phyloP scores from a whole-genome alignment of 2,797 vertebrate genomes.

The Harpagifer antarcticus region DNA sequence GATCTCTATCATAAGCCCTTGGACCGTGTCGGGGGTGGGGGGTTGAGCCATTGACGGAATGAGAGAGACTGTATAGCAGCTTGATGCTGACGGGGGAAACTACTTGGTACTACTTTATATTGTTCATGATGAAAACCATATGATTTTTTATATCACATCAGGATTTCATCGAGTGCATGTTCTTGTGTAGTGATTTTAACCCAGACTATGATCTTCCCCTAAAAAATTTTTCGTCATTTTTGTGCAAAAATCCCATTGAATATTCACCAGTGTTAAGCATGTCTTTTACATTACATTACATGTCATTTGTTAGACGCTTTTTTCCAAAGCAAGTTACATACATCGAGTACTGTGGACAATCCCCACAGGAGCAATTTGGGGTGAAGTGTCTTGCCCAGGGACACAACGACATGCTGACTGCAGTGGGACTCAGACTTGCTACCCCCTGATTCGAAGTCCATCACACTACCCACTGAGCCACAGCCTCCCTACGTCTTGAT shows the following conservation, averaged over 20 bases:
- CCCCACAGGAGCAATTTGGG: no score
- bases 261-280: background rate
- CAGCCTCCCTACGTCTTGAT: background rate
- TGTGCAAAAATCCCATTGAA: no score
- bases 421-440: no score
- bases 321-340: no score
- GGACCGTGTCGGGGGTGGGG: constrained; percentile 63
- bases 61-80: constrained; percentile 8
- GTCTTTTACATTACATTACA: no score
- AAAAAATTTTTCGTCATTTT: background rate
- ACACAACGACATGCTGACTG: no score
- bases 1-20: constrained; percentile 78
- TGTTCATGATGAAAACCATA: background rate
- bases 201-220: background rate
- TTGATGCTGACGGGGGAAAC: constrained; percentile 15
- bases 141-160: background rate
- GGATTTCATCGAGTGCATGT: background rate
- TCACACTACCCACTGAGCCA: no score
- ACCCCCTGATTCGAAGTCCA: no score
- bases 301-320: no score
- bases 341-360: no score
- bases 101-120: background rate
- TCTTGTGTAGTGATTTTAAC: no score
- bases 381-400: no score
- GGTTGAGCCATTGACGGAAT: constrained; percentile 44